Conservation (phyloP, 2,113 vertebrate genomes). For the Bubo bubo region DNA sequence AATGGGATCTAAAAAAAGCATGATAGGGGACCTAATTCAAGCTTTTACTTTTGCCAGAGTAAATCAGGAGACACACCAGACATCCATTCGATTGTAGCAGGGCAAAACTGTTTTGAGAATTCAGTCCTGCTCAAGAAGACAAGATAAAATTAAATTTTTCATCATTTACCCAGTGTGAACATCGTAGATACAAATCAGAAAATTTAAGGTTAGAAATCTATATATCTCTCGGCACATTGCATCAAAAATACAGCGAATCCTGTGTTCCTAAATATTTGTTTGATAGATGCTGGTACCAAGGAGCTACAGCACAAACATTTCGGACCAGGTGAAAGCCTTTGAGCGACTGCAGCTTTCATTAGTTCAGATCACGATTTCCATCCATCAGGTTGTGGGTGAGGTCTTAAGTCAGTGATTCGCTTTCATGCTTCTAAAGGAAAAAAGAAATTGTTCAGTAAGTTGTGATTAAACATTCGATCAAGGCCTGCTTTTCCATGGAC, state of each 20-base stretch:
- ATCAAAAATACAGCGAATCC: background rate
- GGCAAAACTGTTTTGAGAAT: background rate
- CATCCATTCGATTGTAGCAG: background rate
- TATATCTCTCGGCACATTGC: fast-evolving
- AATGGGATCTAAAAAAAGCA: background rate
- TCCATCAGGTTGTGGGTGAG: background rate
- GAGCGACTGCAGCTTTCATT: background rate
- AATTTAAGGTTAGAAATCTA: background rate
- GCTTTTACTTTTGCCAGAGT: background rate
- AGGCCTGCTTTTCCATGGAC: background rate
- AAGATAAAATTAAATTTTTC: background rate
- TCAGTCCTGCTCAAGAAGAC: background rate
- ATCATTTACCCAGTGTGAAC: fast-evolving
- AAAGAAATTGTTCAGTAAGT: background rate
- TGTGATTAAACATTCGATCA: background rate
- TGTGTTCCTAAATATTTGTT: background rate
- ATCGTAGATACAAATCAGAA: background rate
- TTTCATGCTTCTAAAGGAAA: background rate
- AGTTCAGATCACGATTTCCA: background rate
- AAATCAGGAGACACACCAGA: background rate
- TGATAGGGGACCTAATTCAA: background rate
- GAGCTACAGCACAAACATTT: background rate
- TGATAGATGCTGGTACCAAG: background rate
- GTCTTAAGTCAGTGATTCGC: background rate
- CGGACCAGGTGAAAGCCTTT: background rate